These are phyloP conservation scores for Cheirogaleus major DNA, from an alignment of 2,797 vertebrate species.

Conservation along the genomic window DNA sequence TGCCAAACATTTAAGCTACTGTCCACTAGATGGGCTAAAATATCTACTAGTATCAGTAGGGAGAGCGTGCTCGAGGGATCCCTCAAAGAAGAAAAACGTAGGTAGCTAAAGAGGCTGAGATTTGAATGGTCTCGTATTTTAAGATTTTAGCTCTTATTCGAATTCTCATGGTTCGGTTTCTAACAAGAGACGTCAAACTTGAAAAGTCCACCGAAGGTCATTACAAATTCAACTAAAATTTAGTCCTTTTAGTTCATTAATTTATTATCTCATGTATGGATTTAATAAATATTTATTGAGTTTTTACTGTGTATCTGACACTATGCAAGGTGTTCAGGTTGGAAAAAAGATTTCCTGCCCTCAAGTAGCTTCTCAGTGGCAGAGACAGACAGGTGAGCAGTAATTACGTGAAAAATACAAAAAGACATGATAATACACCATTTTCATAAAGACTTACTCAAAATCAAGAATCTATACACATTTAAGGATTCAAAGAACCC, in stretches of 20 bases:
- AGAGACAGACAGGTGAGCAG: not conserved
- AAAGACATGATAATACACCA: not conserved
- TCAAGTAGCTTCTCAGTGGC: not conserved
- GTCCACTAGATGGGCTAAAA: not conserved
- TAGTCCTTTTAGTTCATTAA: not conserved
- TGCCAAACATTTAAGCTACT: slow-evolving; percentile 57
- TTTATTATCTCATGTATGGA: not conserved
- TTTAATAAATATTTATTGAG: not conserved
- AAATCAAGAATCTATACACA: not conserved
- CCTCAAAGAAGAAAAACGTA: slow-evolving; percentile 7
- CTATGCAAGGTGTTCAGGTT: not conserved
- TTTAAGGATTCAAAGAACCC: not conserved
- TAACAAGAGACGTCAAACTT: not conserved
- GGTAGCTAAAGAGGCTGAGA: not conserved
- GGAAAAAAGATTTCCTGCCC: not conserved
- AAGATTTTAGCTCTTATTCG: not conserved
- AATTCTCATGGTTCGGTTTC: not conserved
- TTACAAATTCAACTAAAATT: not conserved
- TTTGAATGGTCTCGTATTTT: not conserved
- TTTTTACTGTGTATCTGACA: not conserved
- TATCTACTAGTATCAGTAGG: not conserved
- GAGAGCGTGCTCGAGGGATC: not conserved
- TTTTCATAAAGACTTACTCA: not conserved
- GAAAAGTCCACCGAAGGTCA: not conserved
- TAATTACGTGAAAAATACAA: not conserved